These are phyloP conservation scores for Amphiprion ocellaris DNA, from an alignment of 2,113 vertebrate genomes.

Conservation along the genomic window DNA sequence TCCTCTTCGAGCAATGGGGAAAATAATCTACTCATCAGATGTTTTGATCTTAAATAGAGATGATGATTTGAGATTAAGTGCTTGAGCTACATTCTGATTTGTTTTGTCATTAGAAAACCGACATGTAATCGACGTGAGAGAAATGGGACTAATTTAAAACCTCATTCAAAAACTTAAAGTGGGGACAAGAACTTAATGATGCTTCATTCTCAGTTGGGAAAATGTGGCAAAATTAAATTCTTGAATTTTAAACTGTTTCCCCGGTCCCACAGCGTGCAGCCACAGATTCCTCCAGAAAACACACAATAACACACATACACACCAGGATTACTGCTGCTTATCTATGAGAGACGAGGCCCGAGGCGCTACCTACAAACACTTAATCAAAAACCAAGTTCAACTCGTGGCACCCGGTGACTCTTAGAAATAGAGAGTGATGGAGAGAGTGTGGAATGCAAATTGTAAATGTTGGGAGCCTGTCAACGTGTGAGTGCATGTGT, in stretches of 20 bases:
- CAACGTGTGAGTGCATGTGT: conserved; percentile 15
- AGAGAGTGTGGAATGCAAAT: conserved; percentile 80
- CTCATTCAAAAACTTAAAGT: conserved; percentile 61
- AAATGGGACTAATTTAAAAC: conserved; percentile 66
- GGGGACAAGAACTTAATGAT: conserved; percentile 72
- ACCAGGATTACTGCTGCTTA: conserved; percentile 76
- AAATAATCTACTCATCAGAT: conserved; percentile 66
- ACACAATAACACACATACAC: conserved; percentile 62
- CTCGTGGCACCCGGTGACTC: conserved; percentile 73
- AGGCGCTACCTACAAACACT: conserved; percentile 85
- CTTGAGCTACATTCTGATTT: conserved; percentile 71
- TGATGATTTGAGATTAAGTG: conserved; percentile 73
- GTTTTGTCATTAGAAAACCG: conserved; percentile 78
- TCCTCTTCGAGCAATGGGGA: conserved; percentile 35
- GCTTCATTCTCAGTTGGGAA: conserved; percentile 69
- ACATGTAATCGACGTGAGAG: conserved; percentile 55
- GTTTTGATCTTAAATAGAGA: conserved; percentile 75
- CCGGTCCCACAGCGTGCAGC: conserved; percentile 48
- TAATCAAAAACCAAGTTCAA: conserved; percentile 83
- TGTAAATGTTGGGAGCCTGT: conserved; percentile 64
- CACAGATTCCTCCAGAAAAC: conserved; percentile 60
- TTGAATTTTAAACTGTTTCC: conserved; percentile 68
- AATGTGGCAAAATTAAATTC: conserved; percentile 70
- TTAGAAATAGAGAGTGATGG: conserved; percentile 73
- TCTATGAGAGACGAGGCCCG: conserved; percentile 75